phyloP scores from a whole-genome alignment of 2,113 vertebrate species.

The Montifringilla adamsi region DNA sequence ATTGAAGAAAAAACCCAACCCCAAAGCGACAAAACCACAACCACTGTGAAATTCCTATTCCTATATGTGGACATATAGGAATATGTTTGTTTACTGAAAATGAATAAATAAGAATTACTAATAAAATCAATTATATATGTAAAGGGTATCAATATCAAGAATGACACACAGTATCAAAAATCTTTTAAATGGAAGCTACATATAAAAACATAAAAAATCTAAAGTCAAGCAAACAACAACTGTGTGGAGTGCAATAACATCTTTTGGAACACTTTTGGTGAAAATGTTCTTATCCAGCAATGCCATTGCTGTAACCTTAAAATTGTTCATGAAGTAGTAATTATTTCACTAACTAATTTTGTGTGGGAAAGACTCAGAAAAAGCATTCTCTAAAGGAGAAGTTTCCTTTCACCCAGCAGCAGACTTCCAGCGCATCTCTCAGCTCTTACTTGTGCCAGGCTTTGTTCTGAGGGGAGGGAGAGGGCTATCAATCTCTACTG shows the following conservation, averaged over 20 bases:
- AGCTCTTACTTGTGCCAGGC: not conserved
- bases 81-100: not conserved
- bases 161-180: not conserved
- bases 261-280: not conserved
- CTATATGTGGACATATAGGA: too few species aligned
- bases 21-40: not conserved
- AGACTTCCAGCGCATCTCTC: accelerated
- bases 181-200: not conserved
- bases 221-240: not conserved
- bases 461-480: not conserved
- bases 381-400: not conserved
- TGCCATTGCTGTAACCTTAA: not conserved
- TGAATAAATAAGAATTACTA: not conserved
- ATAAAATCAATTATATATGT: not conserved
- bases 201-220: not conserved
- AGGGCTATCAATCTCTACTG: not conserved
- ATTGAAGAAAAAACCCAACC: not conserved
- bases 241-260: accelerated
- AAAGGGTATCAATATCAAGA: not conserved
- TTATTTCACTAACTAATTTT: not conserved
- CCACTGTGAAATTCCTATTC: not conserved
- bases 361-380: not conserved
- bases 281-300: not conserved
- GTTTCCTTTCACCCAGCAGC: not conserved
- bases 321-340: not conserved